Conservation (phyloP, 2,113 vertebrate genomes). For the Vulpes lagopus region DNA sequence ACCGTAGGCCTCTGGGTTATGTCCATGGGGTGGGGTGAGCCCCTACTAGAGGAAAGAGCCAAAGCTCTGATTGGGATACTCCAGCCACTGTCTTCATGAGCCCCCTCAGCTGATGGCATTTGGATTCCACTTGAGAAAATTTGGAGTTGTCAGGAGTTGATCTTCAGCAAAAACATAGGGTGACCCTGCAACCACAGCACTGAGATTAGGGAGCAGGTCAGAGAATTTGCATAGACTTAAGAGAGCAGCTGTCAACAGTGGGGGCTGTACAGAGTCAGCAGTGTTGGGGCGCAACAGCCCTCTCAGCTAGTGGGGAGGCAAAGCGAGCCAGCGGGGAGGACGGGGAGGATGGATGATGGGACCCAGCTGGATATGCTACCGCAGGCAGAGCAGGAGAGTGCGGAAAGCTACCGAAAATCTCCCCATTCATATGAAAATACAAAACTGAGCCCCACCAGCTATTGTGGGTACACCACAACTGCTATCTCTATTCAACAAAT, state of each 20-base stretch:
- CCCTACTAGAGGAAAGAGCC: background rate
- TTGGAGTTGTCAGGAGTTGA: constrained; percentile 75
- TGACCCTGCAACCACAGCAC: constrained; percentile 83
- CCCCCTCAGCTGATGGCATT: constrained; percentile 55
- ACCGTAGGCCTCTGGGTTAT: background rate
- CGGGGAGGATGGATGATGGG: constrained; percentile 49
- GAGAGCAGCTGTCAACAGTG: constrained; percentile 38
- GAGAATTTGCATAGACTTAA: constrained; percentile 69
- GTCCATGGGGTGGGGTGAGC: background rate
- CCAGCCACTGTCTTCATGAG: background rate
- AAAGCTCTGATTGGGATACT: background rate
- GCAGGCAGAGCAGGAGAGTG: constrained; percentile 33
- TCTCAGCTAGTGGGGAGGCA: background rate
- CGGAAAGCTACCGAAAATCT: constrained; percentile 51
- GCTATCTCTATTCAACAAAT: background rate
- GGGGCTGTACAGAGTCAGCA: background rate
- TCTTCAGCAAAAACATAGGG: constrained; percentile 86
- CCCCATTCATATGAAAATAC: constrained; percentile 70
- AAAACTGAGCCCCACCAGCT: constrained; percentile 28
- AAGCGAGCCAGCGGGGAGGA: background rate
- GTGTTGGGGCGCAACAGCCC: background rate
- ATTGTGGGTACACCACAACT: too few species aligned
- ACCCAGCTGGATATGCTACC: constrained; percentile 54
- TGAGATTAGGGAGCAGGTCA: constrained; percentile 73
- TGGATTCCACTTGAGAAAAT: constrained; percentile 84